Evolutionary conservation across 1,140 invertebrate species (phyloP), one percentile per base, ranked within the genome.

Genomic region (Sitophilus oryzae): DNA sequence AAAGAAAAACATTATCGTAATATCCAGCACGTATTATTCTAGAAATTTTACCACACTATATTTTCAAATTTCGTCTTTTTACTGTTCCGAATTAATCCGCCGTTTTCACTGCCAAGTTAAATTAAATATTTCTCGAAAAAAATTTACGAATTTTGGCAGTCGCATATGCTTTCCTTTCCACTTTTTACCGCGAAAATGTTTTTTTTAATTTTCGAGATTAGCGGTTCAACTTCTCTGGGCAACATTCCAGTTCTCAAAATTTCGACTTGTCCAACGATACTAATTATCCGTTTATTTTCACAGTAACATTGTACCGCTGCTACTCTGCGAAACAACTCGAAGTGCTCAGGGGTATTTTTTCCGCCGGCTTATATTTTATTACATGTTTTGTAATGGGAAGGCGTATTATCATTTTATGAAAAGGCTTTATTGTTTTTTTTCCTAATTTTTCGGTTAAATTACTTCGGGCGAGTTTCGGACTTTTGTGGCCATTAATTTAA

Each of bases 61-160:
- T 30, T 6, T 30, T 11, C 5, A 30, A 10, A 50, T 50, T n/a
- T 50, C 47, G 38, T 38, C 37, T 36, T 48, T 30, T 45, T n/a
- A 45, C 20, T 15, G 45, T 25, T 34, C 20, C 45, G 37, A 50
- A 38, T 23, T 37, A 40, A 37, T 50, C 37, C 37, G 23, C 37
- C 20, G 37, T 18, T 20, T 36, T 50, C 19, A 11, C 20, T 38
- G 47, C 47, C 47, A 50, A 50, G 36, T 50, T 50, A 50, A 50
- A 50, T 50, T 50, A 50, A 50, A 50, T 50, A 50, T 37, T 50
- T 50, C 37, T 21, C 16, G 15, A 50, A 50, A 50, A 49, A 23
- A 25, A n/a, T 14, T 14, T 38, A 50, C 22, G 47, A 41, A 50
- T 50, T 50, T 50, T 50, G 36, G 47, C 47, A 50, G 47, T 35